phyloP scores from a whole-genome alignment of 2,113 vertebrate species.

The Dasyornis broadbenti region DNA sequence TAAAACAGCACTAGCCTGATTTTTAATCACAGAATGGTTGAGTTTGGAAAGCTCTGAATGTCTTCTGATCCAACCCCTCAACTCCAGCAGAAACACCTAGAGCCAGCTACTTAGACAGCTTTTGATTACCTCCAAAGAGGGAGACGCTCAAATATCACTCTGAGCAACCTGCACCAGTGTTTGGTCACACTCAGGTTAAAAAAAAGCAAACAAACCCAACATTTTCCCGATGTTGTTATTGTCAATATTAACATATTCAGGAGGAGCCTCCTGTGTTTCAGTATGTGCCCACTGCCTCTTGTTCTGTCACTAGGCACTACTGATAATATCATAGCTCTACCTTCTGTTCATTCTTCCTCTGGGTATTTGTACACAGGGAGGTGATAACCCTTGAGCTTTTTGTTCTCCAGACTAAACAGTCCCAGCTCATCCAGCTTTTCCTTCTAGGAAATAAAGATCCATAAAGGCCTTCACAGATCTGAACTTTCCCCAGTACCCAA shows the following conservation, averaged over 20 bases:
- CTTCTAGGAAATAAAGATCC: background rate
- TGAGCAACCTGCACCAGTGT: background rate
- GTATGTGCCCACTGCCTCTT: background rate
- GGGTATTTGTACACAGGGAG: background rate
- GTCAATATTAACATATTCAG: background rate
- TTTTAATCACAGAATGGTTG: background rate
- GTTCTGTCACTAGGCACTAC: background rate
- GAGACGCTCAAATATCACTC: background rate
- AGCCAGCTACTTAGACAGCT: background rate
- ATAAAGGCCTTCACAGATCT: background rate
- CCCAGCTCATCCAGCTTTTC: background rate
- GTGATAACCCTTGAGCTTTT: background rate
- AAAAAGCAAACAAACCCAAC: background rate
- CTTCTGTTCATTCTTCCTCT: background rate
- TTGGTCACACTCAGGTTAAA: background rate
- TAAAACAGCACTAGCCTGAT: background rate
- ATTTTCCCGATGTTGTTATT: background rate
- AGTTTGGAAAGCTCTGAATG: background rate
- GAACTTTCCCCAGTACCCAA: background rate
- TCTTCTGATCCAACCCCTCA: background rate
- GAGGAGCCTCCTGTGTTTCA: background rate
- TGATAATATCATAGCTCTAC: background rate
- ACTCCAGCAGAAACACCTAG: background rate
- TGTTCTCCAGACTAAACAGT: background rate
- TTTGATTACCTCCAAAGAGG: background rate